phyloP scores from a whole-genome alignment of 2,888 invertebrate species.

The Tryphoninae sp. region DNA sequence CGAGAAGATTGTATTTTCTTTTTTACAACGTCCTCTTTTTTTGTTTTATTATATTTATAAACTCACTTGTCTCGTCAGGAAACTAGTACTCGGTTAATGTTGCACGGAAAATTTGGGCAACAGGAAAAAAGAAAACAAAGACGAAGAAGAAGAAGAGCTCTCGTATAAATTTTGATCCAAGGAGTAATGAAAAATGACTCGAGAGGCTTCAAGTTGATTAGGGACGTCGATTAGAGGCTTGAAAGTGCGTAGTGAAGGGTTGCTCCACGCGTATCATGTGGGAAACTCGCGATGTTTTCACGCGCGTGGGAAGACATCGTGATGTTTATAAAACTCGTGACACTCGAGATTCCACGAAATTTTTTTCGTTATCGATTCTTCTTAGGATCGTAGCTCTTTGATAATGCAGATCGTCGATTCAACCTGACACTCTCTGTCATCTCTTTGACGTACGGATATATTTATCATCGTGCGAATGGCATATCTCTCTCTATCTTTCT shows the following conservation, averaged over 20 bases:
- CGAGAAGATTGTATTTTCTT: slow-evolving; percentile 46
- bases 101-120: slow-evolving; percentile 17
- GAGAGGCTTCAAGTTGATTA: slow-evolving; percentile 69
- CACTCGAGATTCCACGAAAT: not conserved
- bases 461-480: slow-evolving; percentile 6
- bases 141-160: slow-evolving; percentile 31
- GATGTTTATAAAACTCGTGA: not conserved
- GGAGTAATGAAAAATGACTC: slow-evolving; percentile 64
- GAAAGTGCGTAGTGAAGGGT: slow-evolving; percentile 53
- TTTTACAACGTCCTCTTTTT: slow-evolving; percentile 14
- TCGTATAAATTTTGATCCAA: slow-evolving; percentile 20
- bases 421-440: not conserved
- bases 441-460: not conserved
- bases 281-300: slow-evolving; percentile 43
- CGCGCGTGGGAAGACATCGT: slow-evolving; percentile 51
- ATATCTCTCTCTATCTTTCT: slow-evolving; percentile 4
- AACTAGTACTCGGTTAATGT: slow-evolving; percentile 57
- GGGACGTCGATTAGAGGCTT: slow-evolving; percentile 55
- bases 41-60: slow-evolving; percentile 42
- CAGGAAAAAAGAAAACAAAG: not conserved
- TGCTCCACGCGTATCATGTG: slow-evolving; percentile 37
- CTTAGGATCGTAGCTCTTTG: slow-evolving; percentile 7
- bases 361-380: not conserved
- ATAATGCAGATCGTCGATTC: not conserved
- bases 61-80: slow-evolving; percentile 52